Evolutionary conservation across 2,113 vertebrate species (phyloP), one percentile per base, ranked within the genome.

Genomic region (Lates calcarifer): DNA sequence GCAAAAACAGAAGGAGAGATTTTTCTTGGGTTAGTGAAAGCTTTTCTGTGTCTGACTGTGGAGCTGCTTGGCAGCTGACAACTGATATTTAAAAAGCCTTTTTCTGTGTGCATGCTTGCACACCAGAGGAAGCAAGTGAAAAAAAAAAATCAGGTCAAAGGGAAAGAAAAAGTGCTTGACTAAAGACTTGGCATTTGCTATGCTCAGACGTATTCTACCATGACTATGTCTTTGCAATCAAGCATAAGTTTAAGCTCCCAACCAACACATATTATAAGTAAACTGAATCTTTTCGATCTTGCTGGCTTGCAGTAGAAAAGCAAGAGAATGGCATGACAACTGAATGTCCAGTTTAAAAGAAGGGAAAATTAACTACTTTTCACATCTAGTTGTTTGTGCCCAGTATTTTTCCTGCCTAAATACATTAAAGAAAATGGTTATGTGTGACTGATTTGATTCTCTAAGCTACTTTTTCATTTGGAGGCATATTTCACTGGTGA

Each of bases 1-100:
- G 72, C 51, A 72, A 79, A 74, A 43, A 41, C 55, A 73, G 67
- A 76, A 55, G 3, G 22, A 77, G 55, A 71, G 43, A 65, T 18
- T 69, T 85, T 64, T 81, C 60, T 83, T 49, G 75, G 73, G 60
- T 85, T 87, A 62, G 57, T 71, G 31, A 57, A 83, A 51, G 72
- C 35, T 15, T 71, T 79, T 74, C 35, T 78, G 73, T 74, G 67
- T 86, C 82, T 86, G 56, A 91, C 84, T 82, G 74, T 70, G 77
- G 65, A 83, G 72, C 77, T 71, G 67, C 74, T 90, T 93, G 89
- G 91, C 88, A 91, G 74, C 60, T 41, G 45, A 89, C 74, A 91
- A 81, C 66, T 79, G 89, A 88, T 89, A 91, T 82, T 93, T 93
- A 88, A 91, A 72, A 82, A 84, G 45, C 18, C 57, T 82, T 91